Percentiles rank a stretch among this genome's conserved stretches.
Evolutionary conservation across 2,888 invertebrate species (phyloP).

Genomic region (Cremastinae sp.): DNA sequence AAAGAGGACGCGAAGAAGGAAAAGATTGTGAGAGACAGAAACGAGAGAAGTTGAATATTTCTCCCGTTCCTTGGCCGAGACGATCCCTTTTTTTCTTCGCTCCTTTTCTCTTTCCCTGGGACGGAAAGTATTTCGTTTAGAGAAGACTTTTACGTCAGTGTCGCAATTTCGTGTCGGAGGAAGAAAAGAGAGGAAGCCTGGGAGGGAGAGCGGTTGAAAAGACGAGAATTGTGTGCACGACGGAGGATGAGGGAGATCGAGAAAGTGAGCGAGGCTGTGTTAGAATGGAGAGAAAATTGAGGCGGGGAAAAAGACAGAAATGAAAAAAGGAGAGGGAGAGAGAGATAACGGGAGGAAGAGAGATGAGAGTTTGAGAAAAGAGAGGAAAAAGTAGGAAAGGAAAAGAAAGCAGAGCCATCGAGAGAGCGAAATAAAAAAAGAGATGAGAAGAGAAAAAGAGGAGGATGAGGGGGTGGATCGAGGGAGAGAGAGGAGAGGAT

Average conservation of each 20-base stretch:
- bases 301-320: conserved; percentile 15
- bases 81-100: background rate
- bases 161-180: conserved; percentile 60
- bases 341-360: conserved; percentile 27
- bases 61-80: conserved; percentile 25
- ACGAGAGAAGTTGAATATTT: conserved; percentile 11
- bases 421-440: conserved; percentile 22
- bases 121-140: conserved; percentile 64
- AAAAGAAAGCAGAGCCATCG: conserved; percentile 17
- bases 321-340: conserved; percentile 17
- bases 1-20: conserved; percentile 21
- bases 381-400: conserved; percentile 8
- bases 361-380: conserved; percentile 27
- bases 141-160: conserved; percentile 59
- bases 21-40: conserved; percentile 11
- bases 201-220: conserved; percentile 16
- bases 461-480: too few species aligned
- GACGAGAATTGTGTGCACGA: conserved; percentile 13
- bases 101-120: conserved; percentile 27
- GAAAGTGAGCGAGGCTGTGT: background rate
- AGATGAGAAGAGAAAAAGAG: conserved; percentile 18
- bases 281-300: background rate
- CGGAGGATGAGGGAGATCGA: conserved; percentile 5
- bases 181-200: conserved; percentile 38
- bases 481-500: conserved; percentile 12